Conservation (phyloP, 2,888 invertebrate genomes). For the Melieria omissa region DNA sequence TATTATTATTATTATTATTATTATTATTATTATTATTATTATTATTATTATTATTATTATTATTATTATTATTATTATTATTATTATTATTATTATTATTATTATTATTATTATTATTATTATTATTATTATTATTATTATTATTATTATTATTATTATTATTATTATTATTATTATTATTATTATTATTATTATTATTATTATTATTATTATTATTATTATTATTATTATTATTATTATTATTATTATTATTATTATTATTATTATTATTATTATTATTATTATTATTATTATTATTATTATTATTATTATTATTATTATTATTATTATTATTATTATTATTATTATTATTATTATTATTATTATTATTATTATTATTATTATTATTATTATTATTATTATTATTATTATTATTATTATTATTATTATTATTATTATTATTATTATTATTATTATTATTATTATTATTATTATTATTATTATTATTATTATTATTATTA, state of each 20-base stretch:
- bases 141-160: slow-evolving; percentile 4
- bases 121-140: too few species aligned
- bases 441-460: slow-evolving; percentile 4
- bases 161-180: slow-evolving; percentile 4
- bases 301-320: slow-evolving; percentile 4
- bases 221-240: slow-evolving; percentile 2
- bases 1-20: too few species aligned
- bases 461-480: slow-evolving; percentile 4
- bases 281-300: slow-evolving; percentile 4
- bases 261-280: slow-evolving; percentile 4
- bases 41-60: too few species aligned
- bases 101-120: too few species aligned
- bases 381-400: slow-evolving; percentile 4
- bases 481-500: slow-evolving; percentile 4
- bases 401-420: slow-evolving; percentile 4
- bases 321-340: slow-evolving; percentile 4
- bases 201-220: slow-evolving; percentile 4
- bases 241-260: slow-evolving; percentile 4
- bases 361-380: slow-evolving; percentile 4
- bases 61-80: too few species aligned
- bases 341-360: slow-evolving; percentile 4
- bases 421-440: slow-evolving; percentile 2
- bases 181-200: slow-evolving; percentile 4
- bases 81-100: too few species aligned
- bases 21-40: too few species aligned